These are phyloP conservation scores for Sepioteuthis lessoniana DNA, from an alignment of 2,888 invertebrate species.

Conservation along the genomic window DNA sequence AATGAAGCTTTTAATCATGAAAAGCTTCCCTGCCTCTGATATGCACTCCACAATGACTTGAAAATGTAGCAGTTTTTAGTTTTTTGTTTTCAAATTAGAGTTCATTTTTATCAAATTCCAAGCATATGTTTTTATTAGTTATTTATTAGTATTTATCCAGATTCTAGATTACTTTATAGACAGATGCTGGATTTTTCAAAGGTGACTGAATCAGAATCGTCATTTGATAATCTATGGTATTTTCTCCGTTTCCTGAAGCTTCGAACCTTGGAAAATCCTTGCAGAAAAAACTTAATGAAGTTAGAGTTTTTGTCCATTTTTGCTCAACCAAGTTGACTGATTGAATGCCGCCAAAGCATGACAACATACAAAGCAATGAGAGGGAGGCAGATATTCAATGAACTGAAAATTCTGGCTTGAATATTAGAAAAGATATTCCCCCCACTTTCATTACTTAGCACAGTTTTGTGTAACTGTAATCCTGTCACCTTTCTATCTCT, in stretches of 20 bases:
- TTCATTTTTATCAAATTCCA: too few relatives aligned
- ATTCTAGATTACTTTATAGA: background rate
- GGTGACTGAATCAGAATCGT: background rate
- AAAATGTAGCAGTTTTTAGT: too few relatives aligned
- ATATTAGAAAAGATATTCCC: too few relatives aligned
- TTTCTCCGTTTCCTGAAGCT: background rate
- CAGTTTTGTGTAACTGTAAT: background rate
- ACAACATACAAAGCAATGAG: background rate
- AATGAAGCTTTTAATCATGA: too few relatives aligned
- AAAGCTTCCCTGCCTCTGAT: too few relatives aligned
- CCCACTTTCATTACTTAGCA: background rate
- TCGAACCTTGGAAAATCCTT: too few relatives aligned
- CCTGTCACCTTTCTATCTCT: background rate
- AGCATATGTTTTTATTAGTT: background rate
- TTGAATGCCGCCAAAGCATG: too few relatives aligned
- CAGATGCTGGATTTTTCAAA: background rate
- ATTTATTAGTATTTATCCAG: background rate
- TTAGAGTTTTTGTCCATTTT: background rate
- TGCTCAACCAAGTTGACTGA: background rate
- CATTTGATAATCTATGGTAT: background rate
- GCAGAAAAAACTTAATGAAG: background rate
- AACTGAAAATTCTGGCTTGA: background rate
- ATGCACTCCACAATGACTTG: too few relatives aligned
- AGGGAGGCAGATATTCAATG: background rate
- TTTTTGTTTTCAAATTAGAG: too few relatives aligned